phyloP scores from a whole-genome alignment of 2,888 invertebrate species.

The Pseudanteris insignis region DNA sequence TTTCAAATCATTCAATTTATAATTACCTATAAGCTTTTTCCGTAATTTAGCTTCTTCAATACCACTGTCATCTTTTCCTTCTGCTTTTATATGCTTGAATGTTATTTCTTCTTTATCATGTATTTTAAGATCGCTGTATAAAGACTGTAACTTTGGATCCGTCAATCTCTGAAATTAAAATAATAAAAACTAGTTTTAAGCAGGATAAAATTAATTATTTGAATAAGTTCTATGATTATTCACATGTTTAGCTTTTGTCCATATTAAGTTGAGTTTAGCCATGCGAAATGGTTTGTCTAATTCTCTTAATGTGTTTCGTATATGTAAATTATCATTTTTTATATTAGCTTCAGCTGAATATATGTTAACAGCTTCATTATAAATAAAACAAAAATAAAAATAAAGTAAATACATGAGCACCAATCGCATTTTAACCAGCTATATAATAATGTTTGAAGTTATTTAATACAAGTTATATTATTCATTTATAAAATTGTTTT shows the following conservation, averaged over 20 bases:
- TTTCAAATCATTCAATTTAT: no score
- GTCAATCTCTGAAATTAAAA: constrained; percentile 75
- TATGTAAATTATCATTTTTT: constrained; percentile 59
- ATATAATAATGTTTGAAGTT: no score
- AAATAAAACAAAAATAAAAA: no score
- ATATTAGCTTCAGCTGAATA: constrained; percentile 73
- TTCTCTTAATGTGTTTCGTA: constrained; percentile 71
- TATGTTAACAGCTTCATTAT: constrained; percentile 71
- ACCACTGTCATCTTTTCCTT: constrained; percentile 88
- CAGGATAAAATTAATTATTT: not conserved
- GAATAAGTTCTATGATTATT: no score
- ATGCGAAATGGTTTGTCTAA: constrained; percentile 88
- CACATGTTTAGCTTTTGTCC: constrained; percentile 91
- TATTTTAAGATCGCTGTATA: constrained; percentile 88
- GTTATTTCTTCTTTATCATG: constrained; percentile 93
- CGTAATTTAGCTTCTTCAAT: constrained; percentile 82
- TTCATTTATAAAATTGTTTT: no score
- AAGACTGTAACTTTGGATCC: constrained; percentile 83
- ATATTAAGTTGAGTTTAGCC: constrained; percentile 88
- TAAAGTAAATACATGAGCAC: no score
- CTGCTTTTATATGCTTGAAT: constrained; percentile 81
- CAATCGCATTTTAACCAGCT: no score
- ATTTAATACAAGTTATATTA: no score
- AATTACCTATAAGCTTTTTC: constrained; percentile 76
- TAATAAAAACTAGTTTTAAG: no score